phyloP scores from a whole-genome alignment of 2,888 invertebrate genomes.

The Philereme vetulata region DNA sequence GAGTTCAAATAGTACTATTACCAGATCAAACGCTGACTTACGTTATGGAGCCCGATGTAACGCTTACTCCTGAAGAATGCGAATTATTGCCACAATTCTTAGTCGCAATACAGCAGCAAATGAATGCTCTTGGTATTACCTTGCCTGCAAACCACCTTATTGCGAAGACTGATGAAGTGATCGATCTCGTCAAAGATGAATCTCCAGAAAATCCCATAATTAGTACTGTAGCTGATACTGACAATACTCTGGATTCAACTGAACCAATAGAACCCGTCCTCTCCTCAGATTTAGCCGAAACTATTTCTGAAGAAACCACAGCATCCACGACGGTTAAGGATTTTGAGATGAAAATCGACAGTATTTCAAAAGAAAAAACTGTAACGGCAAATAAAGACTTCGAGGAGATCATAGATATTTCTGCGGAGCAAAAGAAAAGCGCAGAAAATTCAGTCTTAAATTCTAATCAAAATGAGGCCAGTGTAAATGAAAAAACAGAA shows the following conservation, averaged over 20 bases:
- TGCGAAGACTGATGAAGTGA: slow-evolving; percentile 10
- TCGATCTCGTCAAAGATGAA: slow-evolving; percentile 14
- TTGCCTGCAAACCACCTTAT: slow-evolving; percentile 11
- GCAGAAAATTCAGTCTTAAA: neutral
- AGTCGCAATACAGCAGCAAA: slow-evolving; percentile 22
- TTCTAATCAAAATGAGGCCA: slow-evolving; percentile 1
- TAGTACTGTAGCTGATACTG: neutral
- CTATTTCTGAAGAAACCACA: slow-evolving; percentile 3
- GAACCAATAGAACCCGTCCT: neutral
- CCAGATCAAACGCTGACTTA: slow-evolving; percentile 43
- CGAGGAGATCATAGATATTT: slow-evolving; percentile 7
- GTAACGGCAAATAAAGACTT: slow-evolving; percentile 1
- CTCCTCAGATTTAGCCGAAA: neutral
- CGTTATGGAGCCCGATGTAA: slow-evolving; percentile 26
- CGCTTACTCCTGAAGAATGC: slow-evolving; percentile 24
- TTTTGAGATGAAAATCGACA: slow-evolving; percentile 8
- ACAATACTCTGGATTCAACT: neutral
- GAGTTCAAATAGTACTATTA: slow-evolving; percentile 47
- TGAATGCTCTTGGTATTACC: slow-evolving; percentile 26
- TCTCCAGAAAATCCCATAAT: neutral
- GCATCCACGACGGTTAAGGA: slow-evolving; percentile 1
- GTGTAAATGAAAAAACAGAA: slow-evolving; percentile 3
- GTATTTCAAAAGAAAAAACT: slow-evolving; percentile 4
- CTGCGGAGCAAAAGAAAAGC: slow-evolving; percentile 2
- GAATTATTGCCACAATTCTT: slow-evolving; percentile 24